Percentiles rank a stretch among this genome's conserved stretches.
phyloP scores from a whole-genome alignment of 2,113 vertebrate genomes.

The Anseranas semipalmata region DNA sequence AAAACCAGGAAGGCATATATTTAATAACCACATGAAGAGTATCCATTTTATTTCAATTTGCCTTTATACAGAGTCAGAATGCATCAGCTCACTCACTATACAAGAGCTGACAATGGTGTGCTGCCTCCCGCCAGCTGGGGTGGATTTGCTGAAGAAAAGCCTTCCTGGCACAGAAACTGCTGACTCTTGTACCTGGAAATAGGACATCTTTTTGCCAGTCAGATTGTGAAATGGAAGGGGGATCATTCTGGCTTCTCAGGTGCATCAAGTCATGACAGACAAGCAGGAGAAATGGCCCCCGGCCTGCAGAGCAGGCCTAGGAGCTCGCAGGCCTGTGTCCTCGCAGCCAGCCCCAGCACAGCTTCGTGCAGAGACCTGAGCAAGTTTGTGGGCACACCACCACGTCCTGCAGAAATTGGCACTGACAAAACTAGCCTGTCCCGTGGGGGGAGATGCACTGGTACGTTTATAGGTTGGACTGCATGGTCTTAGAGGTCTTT shows the following conservation, averaged over 20 bases:
- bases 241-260: background rate
- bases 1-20: rapidly evolving
- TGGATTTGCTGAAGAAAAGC: background rate
- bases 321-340: background rate
- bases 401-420: background rate
- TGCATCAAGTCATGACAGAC: background rate
- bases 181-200: background rate
- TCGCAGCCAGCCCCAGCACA: background rate
- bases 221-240: constrained; percentile 3
- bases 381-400: background rate
- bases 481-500: no score
- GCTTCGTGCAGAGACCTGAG: background rate
- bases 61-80: background rate
- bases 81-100: background rate
- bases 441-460: background rate
- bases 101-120: background rate
- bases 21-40: background rate
- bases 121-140: background rate
- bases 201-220: background rate
- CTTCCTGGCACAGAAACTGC: background rate
- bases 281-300: background rate
- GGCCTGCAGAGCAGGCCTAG: background rate
- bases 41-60: background rate
- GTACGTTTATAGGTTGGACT: no score
- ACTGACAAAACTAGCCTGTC: background rate